Conservation (phyloP, 2,113 vertebrate genomes). For the Heteronetta atricapilla region DNA sequence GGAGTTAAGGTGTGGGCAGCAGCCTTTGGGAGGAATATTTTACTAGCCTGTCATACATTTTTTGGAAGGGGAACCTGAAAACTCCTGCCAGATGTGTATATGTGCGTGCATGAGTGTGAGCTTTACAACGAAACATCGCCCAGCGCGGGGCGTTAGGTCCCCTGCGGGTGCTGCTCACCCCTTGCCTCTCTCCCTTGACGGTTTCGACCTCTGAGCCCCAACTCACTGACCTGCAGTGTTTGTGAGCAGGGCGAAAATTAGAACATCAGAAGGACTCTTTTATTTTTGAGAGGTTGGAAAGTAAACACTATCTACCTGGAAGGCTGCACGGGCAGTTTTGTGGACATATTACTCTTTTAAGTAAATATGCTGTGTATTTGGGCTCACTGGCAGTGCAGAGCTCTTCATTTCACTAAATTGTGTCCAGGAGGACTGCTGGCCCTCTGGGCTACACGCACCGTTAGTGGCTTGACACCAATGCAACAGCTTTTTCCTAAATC, state of each 20-base stretch:
- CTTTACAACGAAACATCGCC: background rate
- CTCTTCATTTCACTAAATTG: background rate
- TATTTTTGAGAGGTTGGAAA: background rate
- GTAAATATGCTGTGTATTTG: background rate
- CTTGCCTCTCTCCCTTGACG: background rate
- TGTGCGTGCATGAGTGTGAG: background rate
- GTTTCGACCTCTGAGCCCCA: background rate
- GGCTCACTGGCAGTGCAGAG: background rate
- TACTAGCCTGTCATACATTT: background rate
- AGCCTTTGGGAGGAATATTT: background rate
- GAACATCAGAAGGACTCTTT: background rate
- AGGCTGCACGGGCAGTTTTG: background rate
- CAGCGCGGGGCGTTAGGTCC: accelerated
- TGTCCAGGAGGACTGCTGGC: background rate
- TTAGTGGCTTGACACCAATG: background rate
- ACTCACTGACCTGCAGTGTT: background rate
- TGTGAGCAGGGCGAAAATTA: background rate
- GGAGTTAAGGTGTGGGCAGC: slow-evolving; percentile 7
- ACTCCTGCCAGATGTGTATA: background rate
- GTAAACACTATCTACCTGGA: background rate
- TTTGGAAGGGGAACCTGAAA: background rate
- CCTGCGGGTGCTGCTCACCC: too few relatives aligned
- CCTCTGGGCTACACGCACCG: background rate
- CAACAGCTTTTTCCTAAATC: background rate
- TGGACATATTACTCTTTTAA: background rate